Conservation (phyloP, 2,113 vertebrate species). For the Anhinga rufa region DNA sequence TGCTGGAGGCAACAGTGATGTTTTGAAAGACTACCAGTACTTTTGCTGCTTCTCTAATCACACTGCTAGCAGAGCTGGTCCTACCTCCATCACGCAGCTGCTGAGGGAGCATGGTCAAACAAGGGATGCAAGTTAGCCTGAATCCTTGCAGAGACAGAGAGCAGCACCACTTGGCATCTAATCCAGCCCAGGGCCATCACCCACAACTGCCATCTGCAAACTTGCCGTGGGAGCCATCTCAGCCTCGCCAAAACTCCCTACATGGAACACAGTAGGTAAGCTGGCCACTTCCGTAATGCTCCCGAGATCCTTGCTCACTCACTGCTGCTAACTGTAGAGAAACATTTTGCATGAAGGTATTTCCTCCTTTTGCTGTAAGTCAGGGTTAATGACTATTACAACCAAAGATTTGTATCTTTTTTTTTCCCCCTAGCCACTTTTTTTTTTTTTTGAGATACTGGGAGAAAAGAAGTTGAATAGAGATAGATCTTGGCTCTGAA, state of each 20-base stretch:
- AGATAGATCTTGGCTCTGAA: not conserved
- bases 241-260: not conserved
- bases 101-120: not conserved
- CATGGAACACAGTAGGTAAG: accelerated
- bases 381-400: not conserved
- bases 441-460: not conserved
- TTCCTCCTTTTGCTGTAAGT: not conserved
- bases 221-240: not conserved
- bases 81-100: not conserved
- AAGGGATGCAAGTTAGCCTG: not conserved
- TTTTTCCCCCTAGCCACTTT: not conserved
- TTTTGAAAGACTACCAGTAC: not conserved
- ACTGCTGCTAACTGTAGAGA: not conserved
- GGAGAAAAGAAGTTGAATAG: not conserved
- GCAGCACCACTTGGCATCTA: not conserved
- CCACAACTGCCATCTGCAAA: not conserved
- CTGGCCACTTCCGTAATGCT: accelerated
- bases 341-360: not conserved
- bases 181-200: not conserved
- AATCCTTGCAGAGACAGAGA: not conserved
- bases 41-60: not conserved
- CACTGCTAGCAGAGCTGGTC: not conserved
- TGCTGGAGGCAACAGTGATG: not conserved
- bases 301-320: not conserved
- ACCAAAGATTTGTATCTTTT: not conserved